Evolutionary conservation across 2,888 invertebrate genomes (phyloP).

Genomic region (Aphidoletes aphidimyza): DNA sequence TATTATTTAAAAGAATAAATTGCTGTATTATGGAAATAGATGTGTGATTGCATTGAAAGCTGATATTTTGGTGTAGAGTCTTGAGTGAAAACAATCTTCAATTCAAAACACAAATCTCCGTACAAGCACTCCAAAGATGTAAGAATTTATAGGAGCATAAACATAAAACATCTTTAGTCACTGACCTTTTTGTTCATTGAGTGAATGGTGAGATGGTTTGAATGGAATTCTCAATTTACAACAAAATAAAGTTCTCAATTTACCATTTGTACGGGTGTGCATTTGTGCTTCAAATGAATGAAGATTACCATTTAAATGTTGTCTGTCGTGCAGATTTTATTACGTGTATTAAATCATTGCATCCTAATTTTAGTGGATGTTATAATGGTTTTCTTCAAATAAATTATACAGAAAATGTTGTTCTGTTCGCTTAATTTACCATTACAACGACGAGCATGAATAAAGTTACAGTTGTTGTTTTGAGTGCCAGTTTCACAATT

Average conservation of each 20-base stretch:
- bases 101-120: too few relatives aligned
- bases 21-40: too few relatives aligned
- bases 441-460: conserved; percentile 1
- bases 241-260: conserved; percentile 8
- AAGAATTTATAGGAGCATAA: background rate
- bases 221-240: background rate
- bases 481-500: background rate
- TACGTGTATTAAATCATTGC: conserved; percentile 28
- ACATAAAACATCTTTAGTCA: conserved; percentile 16
- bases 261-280: background rate
- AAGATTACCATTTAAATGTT: conserved; percentile 21
- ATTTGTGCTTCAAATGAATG: background rate
- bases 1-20: too few relatives aligned
- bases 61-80: too few relatives aligned
- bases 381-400: background rate
- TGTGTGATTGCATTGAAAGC: too few relatives aligned
- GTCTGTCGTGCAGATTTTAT: conserved; percentile 30
- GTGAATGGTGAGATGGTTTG: background rate
- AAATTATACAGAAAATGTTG: background rate
- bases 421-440: background rate
- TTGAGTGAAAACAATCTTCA: too few relatives aligned
- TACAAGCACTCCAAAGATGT: background rate
- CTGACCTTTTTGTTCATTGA: conserved; percentile 23
- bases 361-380: conserved; percentile 21
- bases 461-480: background rate